Base-by-base conservation (phyloP, 2,888 invertebrate species). In the Steinernema hermaphroditum region DNA sequence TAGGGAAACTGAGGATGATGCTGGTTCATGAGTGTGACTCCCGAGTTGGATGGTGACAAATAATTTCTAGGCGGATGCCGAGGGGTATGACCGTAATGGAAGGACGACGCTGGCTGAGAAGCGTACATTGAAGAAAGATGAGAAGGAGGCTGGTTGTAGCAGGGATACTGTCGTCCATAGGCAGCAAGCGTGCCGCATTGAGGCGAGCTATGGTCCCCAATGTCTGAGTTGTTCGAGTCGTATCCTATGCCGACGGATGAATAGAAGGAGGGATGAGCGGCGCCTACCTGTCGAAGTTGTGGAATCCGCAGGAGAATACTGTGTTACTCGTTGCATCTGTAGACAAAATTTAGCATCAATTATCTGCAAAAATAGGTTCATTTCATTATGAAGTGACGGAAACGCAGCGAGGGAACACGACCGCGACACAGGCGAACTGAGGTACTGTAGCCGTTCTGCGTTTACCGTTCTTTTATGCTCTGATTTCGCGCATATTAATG, bases 401-500 rank as follows among this genome's bases (percentile, higher is more conserved):
- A n/a, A 37, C 37, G 37, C 4, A 37, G 37, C 12, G 37, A 37
- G 12, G 37, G 37, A 37, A 37, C 46, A 46, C 46, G 46, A 16
- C n/a, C 46, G 4, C 22, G 4, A 6, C 46, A 46, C 46, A 4
- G 4, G 46, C 2, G 46, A 16, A 46, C 46, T 6, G 62, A 62
- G 29, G 62, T 62, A 62, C 62, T 22, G 62, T 62, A 62, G 62
- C 27, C 6, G 27, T 16, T 12, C 29, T 1, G 32, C 62, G 32
- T 32, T 62, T 29, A 29, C 62, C 29, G 29, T 32, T 32, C 32
- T 12, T 32, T 62, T 62, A 46, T 46, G 46, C 22, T 46, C 46
- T 46, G 46, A 16, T 19, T 46, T 32, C 62, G 29, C 62, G 62
- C 62, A 62, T 62, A 32, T 62, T 62, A 32, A 62, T 62, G 62